phyloP scores from a whole-genome alignment of 2,888 invertebrate species.

The Cabera pusaria region DNA sequence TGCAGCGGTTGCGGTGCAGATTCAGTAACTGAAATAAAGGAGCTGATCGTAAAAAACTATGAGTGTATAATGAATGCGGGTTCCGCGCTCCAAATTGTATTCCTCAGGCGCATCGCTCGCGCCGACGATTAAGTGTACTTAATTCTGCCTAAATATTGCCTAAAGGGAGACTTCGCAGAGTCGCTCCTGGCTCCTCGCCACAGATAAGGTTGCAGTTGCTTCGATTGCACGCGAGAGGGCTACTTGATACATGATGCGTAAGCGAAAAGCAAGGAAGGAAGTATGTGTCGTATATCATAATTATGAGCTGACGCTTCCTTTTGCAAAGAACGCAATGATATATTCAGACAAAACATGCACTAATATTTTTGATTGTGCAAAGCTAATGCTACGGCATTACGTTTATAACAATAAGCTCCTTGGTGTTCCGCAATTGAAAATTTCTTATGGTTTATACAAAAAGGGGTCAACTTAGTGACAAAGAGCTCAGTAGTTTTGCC shows the following conservation, averaged over 20 bases:
- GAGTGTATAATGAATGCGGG: conserved; percentile 58
- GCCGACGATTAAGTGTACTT: conserved; percentile 75
- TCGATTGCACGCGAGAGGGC: conserved; percentile 20
- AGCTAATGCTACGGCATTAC: too few relatives aligned
- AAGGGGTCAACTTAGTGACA: conserved; percentile 33
- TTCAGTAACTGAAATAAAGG: conserved; percentile 47
- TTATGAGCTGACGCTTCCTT: conserved; percentile 9
- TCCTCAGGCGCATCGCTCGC: conserved; percentile 64
- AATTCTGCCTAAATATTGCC: conserved; percentile 75
- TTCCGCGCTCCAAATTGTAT: conserved; percentile 49
- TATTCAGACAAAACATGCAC: too few relatives aligned
- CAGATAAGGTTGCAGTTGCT: neutral
- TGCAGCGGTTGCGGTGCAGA: conserved; percentile 29
- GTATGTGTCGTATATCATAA: conserved; percentile 16
- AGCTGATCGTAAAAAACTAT: conserved; percentile 51
- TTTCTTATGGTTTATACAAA: conserved; percentile 44
- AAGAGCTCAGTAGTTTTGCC: conserved; percentile 42
- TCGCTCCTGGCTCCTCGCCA: conserved; percentile 39
- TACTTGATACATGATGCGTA: conserved; percentile 17
- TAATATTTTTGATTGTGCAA: neutral
- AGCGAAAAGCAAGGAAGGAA: conserved; percentile 16
- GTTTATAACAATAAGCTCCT: too few relatives aligned
- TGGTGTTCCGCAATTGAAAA: too few relatives aligned
- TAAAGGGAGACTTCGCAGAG: conserved; percentile 45
- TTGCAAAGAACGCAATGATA: too few relatives aligned